Base-by-base conservation (phyloP, 2,113 vertebrate species). In the Saccopteryx leptura region DNA sequence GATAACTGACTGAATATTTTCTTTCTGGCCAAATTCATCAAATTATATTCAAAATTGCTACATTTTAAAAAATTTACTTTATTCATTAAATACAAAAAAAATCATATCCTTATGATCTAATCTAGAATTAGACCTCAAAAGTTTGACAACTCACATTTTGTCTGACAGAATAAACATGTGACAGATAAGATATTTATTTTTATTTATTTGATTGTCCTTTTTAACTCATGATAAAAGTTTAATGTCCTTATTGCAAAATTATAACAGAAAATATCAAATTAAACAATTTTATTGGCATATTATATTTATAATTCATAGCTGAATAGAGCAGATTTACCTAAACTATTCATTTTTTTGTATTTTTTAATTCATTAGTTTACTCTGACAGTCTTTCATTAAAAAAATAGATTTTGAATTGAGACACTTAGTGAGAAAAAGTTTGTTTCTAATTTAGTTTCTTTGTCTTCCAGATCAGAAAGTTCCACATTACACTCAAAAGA, bases 41-140 rank as follows among this genome's bases (percentile, higher is more conserved):
- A 65, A 19, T 60, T 78, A 60, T 33, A 71, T 90, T 86, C 15
- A 82, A 94, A 94, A 66, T 66, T 75, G 86, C 8, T 68, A 19
- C 2, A 46, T 23, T 54, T 74, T 3, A 58, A 56, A 66, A 28
- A 61, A 9, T 89, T 69, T 84, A 0, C 74, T 80, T 89, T 63
- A 79, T 85, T 76, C 17, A 33, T 26, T 26, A 94, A 63, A 28
- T 28, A n/a, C 1, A 52, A n/a, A 9, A 81, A 52, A 63, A 58
- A 21, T 58, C 19, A 52, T 76, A 24, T 26, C 9, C 19, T 3
- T 24, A 19, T 86, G 15, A 56, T 3, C 1, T 65, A 71, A 63
- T 86, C 2, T 86, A 48, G 15, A 75, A 3, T 71, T 90, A 7
- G 5, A 71, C 7, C n/a, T 81, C 78, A 52, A 26, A 26, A 58